Base-by-base conservation (phyloP, 2,797 vertebrate genomes). In the Melanotaenia trifasciata region DNA sequence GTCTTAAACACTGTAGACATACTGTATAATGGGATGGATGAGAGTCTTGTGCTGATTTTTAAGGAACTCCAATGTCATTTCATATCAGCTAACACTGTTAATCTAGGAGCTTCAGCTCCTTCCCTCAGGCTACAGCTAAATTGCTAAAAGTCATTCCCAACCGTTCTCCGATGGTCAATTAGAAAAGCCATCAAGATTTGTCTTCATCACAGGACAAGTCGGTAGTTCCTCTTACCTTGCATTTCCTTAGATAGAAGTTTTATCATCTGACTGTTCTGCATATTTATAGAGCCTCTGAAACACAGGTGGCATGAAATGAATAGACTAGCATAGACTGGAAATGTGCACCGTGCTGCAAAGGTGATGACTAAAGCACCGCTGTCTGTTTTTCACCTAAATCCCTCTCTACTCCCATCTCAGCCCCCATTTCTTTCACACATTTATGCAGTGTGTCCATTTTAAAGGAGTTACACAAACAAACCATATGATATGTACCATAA, bases 251-350 rank as follows among this genome's bases (percentile, higher is more conserved):
- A 85, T 79, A 51, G 76, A 76, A 79, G 58, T 86, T 89, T 76
- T 76, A 87, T 91, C 76, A 85, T 80, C 36, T 51, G 64, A 63
- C 78, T 80, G 73, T 59, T 87, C 80, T 90, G 87, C 87, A 92
- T 90, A 92, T 92, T 90, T 89, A 90, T 85, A 80, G 83, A 80
- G 80, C 85, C 77, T 64, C 78, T 84, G 78, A 81, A 82, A 90
- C 69, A 89, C 81, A 84, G 84, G 70, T 66, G 60, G 73, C 70
- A 76, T 73, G 61, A 75, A 89, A 84, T 86, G 75, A 89, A 90
- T 88, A 80, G 74, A 80, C 78, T 30, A 82, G 72, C 74, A 47
- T 3, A 12, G 35, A 56, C 59, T 66, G 64, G 77, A 67, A 84
- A 81, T 81, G 72, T 75, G 79, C 70, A 56, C 51, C 1, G 0